Conservation (phyloP, 2,888 invertebrate species). For the Mythimna lalbum region DNA sequence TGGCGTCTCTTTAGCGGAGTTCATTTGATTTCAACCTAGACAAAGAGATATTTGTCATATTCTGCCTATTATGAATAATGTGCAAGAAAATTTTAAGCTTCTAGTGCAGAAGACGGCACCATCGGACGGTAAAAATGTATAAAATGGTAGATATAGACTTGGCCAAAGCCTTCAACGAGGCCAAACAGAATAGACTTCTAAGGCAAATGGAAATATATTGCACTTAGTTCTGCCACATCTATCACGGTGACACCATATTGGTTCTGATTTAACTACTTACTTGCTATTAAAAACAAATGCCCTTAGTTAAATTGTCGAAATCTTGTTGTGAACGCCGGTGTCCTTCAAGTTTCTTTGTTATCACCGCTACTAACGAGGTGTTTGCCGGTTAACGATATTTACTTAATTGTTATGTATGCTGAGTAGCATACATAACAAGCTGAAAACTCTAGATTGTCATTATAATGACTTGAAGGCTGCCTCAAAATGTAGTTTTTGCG, state of each 20-base stretch:
- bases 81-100: no score
- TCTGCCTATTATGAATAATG: no score
- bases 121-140: no score
- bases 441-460: background rate
- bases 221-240: background rate
- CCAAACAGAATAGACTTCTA: background rate
- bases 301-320: background rate
- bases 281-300: background rate
- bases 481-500: no score
- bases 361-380: background rate
- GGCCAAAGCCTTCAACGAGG: background rate
- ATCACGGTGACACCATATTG: background rate
- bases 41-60: no score
- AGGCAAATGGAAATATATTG: no score
- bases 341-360: conserved; percentile 25
- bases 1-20: no score
- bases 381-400: background rate
- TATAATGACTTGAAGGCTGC: no score
- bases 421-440: background rate
- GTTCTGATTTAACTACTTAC: background rate
- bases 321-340: background rate
- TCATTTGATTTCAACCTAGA: no score
- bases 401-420: background rate
- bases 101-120: no score
- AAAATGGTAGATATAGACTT: background rate